phyloP scores from a whole-genome alignment of 2,113 vertebrate species.

The Glaucidium brasilianum region DNA sequence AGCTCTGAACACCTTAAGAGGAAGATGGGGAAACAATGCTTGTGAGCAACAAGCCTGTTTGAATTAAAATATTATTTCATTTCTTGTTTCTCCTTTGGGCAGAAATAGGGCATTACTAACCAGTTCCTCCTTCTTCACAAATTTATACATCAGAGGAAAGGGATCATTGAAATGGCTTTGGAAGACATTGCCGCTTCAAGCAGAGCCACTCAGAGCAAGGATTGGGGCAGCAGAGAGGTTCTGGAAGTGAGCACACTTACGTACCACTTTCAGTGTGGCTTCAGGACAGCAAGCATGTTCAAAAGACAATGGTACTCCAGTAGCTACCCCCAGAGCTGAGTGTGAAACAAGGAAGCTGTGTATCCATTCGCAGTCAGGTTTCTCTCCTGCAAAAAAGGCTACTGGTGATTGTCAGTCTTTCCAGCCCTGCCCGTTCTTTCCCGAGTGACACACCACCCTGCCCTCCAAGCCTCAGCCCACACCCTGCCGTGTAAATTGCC shows the following conservation, averaged over 20 bases:
- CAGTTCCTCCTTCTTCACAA: not conserved
- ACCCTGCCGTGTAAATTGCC: fast-evolving
- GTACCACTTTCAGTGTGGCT: not conserved
- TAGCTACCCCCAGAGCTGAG: not conserved
- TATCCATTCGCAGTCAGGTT: not conserved
- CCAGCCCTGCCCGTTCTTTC: not conserved
- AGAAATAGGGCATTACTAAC: not conserved
- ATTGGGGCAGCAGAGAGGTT: not conserved
- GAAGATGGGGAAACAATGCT: not conserved
- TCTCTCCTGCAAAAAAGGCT: not conserved
- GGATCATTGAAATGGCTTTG: not conserved
- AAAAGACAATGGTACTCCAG: not conserved
- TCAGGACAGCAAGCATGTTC: not conserved
- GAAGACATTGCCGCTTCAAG: not conserved
- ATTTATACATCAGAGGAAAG: not conserved
- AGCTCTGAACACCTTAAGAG: not conserved
- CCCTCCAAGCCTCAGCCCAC: not conserved
- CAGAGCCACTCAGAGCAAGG: not conserved
- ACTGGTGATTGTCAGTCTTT: not conserved
- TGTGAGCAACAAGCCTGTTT: not conserved
- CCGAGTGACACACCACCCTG: not conserved
- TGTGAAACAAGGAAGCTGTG: not conserved
- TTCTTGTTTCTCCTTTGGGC: not conserved
- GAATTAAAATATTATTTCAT: not conserved
- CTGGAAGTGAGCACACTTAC: fast-evolving